Evolutionary conservation across 1,140 invertebrate species (phyloP).

Genomic region (Grapholita molesta): DNA sequence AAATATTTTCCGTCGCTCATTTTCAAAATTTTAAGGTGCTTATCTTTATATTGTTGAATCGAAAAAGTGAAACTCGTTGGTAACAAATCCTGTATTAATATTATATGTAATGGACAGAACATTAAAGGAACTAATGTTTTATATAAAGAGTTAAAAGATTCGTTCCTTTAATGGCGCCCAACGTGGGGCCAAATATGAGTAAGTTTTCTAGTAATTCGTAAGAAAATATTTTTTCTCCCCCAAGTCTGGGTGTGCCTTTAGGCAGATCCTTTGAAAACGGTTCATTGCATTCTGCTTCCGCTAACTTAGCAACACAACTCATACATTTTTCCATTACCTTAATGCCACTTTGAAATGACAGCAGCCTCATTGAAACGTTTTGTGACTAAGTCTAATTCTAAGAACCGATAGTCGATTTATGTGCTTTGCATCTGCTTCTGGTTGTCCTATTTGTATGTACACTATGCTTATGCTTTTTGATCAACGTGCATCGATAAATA

Average conservation of each 20-base stretch:
- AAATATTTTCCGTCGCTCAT: too few species aligned
- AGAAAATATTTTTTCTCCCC: conserved; percentile 6
- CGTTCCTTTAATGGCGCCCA: conserved; percentile 24
- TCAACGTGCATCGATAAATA: neutral
- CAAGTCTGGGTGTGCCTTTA: neutral
- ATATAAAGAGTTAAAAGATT: neutral
- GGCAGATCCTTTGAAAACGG: conserved; percentile 5
- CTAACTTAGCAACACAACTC: neutral
- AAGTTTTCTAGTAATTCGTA: conserved; percentile 16
- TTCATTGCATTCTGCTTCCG: neutral
- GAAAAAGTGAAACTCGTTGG: too few species aligned
- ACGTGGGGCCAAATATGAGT: conserved; percentile 21
- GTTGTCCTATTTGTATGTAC: too few species aligned
- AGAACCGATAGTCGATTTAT: neutral
- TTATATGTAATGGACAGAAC: too few species aligned
- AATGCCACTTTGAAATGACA: neutral
- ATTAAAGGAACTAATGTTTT: too few species aligned
- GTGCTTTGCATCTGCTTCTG: too few species aligned
- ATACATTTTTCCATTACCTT: neutral
- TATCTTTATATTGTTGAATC: too few species aligned
- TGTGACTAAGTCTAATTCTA: neutral
- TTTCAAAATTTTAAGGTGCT: too few species aligned
- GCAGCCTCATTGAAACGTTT: neutral
- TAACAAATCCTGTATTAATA: too few species aligned
- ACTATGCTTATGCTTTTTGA: neutral